Base-by-base conservation (phyloP, 1,140 invertebrate genomes). In the Cyrtorhinus lividipennis region DNA sequence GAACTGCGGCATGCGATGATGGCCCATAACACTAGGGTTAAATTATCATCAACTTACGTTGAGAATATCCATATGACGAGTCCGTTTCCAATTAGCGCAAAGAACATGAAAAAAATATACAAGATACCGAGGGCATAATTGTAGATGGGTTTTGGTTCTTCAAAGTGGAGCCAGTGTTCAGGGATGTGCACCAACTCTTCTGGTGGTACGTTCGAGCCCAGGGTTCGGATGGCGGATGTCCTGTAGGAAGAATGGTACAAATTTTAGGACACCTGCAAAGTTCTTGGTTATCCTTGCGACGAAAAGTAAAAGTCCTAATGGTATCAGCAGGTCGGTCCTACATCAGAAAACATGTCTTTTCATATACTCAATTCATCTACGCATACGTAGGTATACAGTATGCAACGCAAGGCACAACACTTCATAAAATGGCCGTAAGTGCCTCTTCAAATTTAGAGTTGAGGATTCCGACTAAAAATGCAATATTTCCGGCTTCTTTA, bases 41-140 rank as follows among this genome's bases (percentile, higher is more conserved):
- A 38, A 38, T 46, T 59, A 15, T n/a, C 15, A 58, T 44, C 53
- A n/a, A 66, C 80, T 80, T 76, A 89, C 81, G 86, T 80, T 63
- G 82, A 81, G 73, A 95, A 94, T 66, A 94, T 85, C 81, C 87
- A 94, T 67, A 94, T 83, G 65, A 95, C 92, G 20, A 93, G 76
- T 26, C 90, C 87, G 73, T 95, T 95, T 65, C 92, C 92, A 1
- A 85, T 71, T 1, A 90, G 74, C 2, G 88, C 81, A 23, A 86
- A 79, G 44, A 88, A 80, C 18, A 87, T 89, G 63, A 93, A 87
- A 56, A 86, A 78, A 24, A 84, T 80, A 70, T 92, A 95, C 66
- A 88, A 75, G 61, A 92, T 76, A 1, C 84, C 90, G 1, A 94
- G 75, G 24, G 88, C 77, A 68, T 90, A 89, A 73, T 94, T 89